phyloP scores from a whole-genome alignment of 2,113 vertebrate species.

The Thermophis baileyi region DNA sequence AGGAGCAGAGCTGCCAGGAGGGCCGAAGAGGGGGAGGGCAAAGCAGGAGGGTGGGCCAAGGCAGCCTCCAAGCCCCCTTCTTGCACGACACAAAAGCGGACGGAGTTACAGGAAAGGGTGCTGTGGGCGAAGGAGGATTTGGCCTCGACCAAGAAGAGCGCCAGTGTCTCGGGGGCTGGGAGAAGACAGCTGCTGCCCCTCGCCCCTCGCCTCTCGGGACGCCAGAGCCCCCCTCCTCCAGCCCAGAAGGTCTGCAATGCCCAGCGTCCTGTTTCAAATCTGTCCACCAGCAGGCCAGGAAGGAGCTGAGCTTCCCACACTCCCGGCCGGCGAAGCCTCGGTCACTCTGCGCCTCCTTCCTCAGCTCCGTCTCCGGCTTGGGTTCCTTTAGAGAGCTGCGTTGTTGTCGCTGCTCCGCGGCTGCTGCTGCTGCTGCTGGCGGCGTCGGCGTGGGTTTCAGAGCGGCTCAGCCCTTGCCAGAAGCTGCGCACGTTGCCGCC shows the following conservation, averaged over 20 bases:
- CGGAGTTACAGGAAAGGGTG: not conserved
- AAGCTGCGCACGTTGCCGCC: not conserved
- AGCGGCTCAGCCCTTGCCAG: not conserved
- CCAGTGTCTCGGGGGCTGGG: not conserved
- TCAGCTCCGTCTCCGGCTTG: slow-evolving; percentile 23
- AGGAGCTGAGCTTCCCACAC: not conserved
- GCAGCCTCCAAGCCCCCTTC: slow-evolving; percentile 29
- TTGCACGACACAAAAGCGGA: slow-evolving; percentile 55
- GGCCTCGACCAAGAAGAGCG: not conserved
- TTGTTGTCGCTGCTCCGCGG: accelerated
- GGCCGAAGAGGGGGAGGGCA: not conserved
- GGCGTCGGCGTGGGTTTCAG: not conserved
- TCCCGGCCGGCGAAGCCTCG: not conserved
- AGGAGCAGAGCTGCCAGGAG: slow-evolving; percentile 57
- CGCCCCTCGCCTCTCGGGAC: not conserved
- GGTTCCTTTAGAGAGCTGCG: slow-evolving; percentile 24
- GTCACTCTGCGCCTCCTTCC: slow-evolving; percentile 27
- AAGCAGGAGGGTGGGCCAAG: slow-evolving; percentile 11
- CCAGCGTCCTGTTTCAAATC: not conserved
- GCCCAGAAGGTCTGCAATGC: not conserved
- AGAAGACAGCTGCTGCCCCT: not conserved
- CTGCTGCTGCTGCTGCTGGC: not conserved
- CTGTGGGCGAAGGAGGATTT: not conserved
- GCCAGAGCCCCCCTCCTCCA: slow-evolving; percentile 32
- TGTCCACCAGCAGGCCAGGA: not conserved